These are phyloP conservation scores for Eupsilia transversa DNA, from an alignment of 2,888 invertebrate species.

Conservation along the genomic window DNA sequence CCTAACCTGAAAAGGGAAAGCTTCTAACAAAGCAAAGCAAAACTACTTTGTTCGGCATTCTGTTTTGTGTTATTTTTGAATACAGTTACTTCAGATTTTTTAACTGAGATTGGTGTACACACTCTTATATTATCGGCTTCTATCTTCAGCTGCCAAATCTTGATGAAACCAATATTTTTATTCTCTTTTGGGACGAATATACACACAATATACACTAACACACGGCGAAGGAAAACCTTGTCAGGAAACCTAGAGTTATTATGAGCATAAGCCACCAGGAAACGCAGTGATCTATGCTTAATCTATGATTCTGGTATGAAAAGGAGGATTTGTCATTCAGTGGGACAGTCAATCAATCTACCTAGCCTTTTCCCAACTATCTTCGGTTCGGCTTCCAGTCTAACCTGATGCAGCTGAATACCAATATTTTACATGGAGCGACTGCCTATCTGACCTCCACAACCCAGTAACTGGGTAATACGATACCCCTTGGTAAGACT, in stretches of 20 bases:
- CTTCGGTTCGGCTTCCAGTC: too few relatives aligned
- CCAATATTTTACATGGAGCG: too few relatives aligned
- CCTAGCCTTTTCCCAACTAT: too few relatives aligned
- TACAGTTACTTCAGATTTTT: background rate
- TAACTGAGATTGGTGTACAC: background rate
- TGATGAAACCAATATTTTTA: background rate
- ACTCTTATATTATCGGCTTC: background rate
- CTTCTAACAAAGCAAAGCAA: background rate
- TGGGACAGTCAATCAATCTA: too few relatives aligned
- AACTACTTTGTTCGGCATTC: background rate
- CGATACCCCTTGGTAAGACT: too few relatives aligned
- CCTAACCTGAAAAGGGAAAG: background rate
- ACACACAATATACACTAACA: background rate
- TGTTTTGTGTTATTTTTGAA: background rate
- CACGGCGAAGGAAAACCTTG: background rate
- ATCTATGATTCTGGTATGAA: background rate
- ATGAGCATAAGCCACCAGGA: background rate
- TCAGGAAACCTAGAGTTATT: background rate
- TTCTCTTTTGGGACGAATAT: background rate
- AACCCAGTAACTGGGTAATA: too few relatives aligned
- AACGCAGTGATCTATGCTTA: background rate
- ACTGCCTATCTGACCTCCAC: too few relatives aligned
- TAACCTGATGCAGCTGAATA: too few relatives aligned
- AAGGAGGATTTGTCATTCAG: background rate
- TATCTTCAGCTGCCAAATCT: slow-evolving; percentile 17